Conservation (phyloP, 2,888 invertebrate species). For the Acleris sparsana region DNA sequence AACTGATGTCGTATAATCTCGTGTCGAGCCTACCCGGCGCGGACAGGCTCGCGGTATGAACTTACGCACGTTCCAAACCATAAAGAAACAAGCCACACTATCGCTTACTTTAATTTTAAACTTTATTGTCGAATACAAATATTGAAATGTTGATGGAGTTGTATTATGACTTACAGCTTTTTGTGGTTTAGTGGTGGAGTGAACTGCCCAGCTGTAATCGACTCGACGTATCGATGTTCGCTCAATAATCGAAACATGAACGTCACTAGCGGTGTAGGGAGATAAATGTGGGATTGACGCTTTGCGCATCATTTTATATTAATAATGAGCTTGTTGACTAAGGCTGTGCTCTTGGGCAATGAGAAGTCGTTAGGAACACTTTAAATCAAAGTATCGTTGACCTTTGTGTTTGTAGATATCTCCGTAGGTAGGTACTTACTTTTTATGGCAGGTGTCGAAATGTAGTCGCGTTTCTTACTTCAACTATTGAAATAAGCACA, state of each 20-base stretch:
- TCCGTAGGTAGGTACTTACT: too few species aligned
- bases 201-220: constrained; percentile 69
- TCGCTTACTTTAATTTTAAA: too few species aligned
- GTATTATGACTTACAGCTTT: too few species aligned
- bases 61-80: constrained; percentile 38
- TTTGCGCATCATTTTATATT: constrained; percentile 21
- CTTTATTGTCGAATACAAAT: too few species aligned
- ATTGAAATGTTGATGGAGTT: too few species aligned
- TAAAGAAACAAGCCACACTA: too few species aligned
- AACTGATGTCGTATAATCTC: constrained; percentile 57
- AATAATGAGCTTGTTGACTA: constrained; percentile 4
- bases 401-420: too few species aligned
- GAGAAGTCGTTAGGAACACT: too few species aligned
- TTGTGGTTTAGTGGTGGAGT: constrained; percentile 2
- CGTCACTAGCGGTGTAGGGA: constrained; percentile 48
- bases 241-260: constrained; percentile 72
- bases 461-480: too few species aligned
- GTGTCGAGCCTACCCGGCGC: constrained; percentile 55
- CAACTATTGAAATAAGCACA: too few species aligned
- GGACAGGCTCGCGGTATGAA: constrained; percentile 53
- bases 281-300: constrained; percentile 29
- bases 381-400: too few species aligned
- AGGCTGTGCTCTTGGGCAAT: background rate
- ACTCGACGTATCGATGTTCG: constrained; percentile 71
- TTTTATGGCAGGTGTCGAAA: too few species aligned